A percentile compares a stretch with the other conserved stretches of the same genome.
phyloP scores from a whole-genome alignment of 1,140 invertebrate genomes.

The Philopotamus ludificatus region DNA sequence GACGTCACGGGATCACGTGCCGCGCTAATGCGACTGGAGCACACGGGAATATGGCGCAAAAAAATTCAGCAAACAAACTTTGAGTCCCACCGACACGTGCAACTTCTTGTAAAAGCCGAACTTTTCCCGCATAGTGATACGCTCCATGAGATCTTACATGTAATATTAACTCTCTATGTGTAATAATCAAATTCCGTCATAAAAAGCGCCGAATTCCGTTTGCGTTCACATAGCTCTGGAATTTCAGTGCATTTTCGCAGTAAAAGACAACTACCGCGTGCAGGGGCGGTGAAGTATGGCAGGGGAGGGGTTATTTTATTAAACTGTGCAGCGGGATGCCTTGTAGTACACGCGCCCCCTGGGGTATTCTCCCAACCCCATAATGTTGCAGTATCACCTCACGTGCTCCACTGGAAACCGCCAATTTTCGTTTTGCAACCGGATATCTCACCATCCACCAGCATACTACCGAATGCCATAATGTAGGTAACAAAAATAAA shows the following conservation, averaged over 20 bases:
- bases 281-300: neutral
- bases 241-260: no score
- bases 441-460: no score
- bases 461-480: no score
- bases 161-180: no score
- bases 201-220: no score
- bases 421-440: constrained; percentile 1
- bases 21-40: neutral
- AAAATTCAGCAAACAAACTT: neutral
- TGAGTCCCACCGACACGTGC: neutral
- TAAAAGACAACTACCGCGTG: no score
- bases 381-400: constrained; percentile 13
- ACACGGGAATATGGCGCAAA: neutral
- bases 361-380: neutral
- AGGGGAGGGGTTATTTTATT: constrained; percentile 16
- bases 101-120: no score
- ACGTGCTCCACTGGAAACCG: constrained; percentile 7
- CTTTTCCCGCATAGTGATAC: no score
- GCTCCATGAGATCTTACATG: no score
- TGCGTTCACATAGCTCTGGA: no score
- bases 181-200: no score
- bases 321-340: constrained; percentile 23
- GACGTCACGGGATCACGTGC: neutral
- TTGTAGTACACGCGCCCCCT: constrained; percentile 2
- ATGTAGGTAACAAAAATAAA: no score